These are phyloP conservation scores for Caenorhabditis panamensis DNA, from an alignment of 2,888 invertebrate species.

Conservation along the genomic window DNA sequence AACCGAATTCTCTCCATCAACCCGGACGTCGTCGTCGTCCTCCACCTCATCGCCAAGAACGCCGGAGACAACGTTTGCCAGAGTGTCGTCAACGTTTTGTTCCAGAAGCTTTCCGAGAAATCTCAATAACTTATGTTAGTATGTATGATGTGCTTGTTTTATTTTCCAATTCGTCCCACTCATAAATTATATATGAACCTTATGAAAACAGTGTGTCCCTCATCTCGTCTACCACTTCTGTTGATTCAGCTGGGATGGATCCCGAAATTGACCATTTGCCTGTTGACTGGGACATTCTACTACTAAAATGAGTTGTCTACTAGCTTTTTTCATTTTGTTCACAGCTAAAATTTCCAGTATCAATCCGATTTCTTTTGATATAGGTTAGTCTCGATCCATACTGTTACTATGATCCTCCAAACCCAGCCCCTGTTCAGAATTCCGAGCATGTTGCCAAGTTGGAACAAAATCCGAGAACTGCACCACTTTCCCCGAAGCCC, in stretches of 20 bases:
- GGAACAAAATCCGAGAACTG: constrained; percentile 57
- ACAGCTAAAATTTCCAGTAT: no score
- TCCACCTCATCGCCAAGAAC: constrained; percentile 69
- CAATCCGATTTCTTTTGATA: no score
- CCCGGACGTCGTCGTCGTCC: constrained; percentile 61
- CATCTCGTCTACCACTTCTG: not conserved
- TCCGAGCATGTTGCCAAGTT: constrained; percentile 61
- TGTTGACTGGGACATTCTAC: not conserved
- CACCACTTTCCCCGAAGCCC: constrained; percentile 56
- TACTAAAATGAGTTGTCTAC: not conserved
- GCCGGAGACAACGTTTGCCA: constrained; percentile 70
- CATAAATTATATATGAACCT: constrained; percentile 35
- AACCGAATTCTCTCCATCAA: constrained; percentile 22
- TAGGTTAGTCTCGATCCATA: no score
- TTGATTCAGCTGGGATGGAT: constrained; percentile 9
- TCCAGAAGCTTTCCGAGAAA: constrained; percentile 45
- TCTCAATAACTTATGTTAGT: constrained; percentile 28
- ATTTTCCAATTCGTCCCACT: not conserved
- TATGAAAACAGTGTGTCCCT: no score
- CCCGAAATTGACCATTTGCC: not conserved
- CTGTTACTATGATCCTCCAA: no score
- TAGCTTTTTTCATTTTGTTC: not conserved
- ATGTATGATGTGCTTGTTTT: not conserved
- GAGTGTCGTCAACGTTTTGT: constrained; percentile 30
- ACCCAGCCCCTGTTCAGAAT: no score